Base-by-base conservation (phyloP, 2,888 invertebrate species). In the Sinohyriopsis cumingii region DNA sequence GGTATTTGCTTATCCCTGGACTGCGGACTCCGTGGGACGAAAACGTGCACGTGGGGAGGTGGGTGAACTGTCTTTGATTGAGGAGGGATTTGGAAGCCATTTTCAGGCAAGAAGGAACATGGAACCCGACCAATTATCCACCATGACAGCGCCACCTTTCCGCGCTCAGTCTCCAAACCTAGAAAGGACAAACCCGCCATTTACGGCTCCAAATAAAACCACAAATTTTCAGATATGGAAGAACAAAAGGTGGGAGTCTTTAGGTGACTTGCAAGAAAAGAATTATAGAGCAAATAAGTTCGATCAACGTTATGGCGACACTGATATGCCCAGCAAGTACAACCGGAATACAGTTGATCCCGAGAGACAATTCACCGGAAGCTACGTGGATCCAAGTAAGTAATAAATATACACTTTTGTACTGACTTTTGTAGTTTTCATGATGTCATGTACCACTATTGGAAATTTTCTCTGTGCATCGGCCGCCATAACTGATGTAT, bases 1-100 rank as follows among this genome's bases (percentile, higher is more conserved):
- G 54, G 77, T 79, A 60, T 82, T 84, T 68, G 79, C 83, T 33
- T 84, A 84, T 61, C 84, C 84, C 0, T 84, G 84, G 84, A 83
- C 84, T 5, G 79, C 80, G 2, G 76, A 81, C 67, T 79, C 82
- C 0, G 57, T 72, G n/a, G 66, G 67, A 3, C 76, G 81, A n/a
- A 62, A 64, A 24, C 60, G 69, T 45, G 9, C 63, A 3, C 18
- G 65, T 15, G 20, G 18, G 19, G 55, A n/a, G n/a, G 22, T 5
- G 22, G 9, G 24, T 5, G 22, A 24, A 33, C 67, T 80, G 1
- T 78, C 80, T 33, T 25, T 78, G 1, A 79, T 80, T 20, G 76
- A 73, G 5, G 76, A 79, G 55, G 72, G 71, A 25, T 76, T 75
- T 4, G 69, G 73, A 45, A 55, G 75, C 53, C 61, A 69, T 65